Percentiles rank a stretch among this genome's conserved stretches.
phyloP scores from a whole-genome alignment of 2,113 vertebrate genomes.

The Azemiops feae region DNA sequence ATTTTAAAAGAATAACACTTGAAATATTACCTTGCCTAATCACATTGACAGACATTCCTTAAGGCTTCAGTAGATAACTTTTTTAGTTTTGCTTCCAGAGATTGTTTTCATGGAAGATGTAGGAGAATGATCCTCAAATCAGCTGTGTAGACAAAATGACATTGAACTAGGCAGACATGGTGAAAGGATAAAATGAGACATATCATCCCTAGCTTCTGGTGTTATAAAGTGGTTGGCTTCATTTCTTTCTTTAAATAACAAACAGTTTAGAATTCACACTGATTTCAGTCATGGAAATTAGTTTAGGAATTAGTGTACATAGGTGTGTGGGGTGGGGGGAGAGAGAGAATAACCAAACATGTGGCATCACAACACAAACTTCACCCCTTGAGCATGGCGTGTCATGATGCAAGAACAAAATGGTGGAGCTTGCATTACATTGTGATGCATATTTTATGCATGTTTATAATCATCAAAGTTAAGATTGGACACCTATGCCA shows the following conservation, averaged over 20 bases:
- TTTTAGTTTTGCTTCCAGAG: not conserved
- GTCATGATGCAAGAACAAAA: not conserved
- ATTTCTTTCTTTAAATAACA: not conserved
- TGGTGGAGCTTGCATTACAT: not conserved
- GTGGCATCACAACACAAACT: not conserved
- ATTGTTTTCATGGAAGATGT: not conserved
- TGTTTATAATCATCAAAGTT: not conserved
- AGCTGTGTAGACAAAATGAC: not conserved
- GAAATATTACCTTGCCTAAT: not conserved
- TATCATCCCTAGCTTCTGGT: not conserved
- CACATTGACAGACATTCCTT: not conserved
- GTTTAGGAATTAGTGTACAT: not conserved
- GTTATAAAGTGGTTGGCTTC: not conserved
- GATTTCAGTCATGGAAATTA: not conserved
- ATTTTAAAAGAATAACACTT: not conserved
- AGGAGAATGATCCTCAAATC: not conserved
- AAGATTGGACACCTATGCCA: not conserved
- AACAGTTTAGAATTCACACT: not conserved
- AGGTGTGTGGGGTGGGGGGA: not conserved
- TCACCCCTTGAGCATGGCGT: not conserved
- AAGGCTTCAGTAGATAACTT: not conserved
- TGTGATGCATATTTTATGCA: not conserved
- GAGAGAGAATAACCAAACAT: not conserved
- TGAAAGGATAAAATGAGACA: not conserved
- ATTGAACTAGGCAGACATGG: not conserved